Conservation (phyloP, 2,113 vertebrate genomes). For the Percina caprodes region DNA sequence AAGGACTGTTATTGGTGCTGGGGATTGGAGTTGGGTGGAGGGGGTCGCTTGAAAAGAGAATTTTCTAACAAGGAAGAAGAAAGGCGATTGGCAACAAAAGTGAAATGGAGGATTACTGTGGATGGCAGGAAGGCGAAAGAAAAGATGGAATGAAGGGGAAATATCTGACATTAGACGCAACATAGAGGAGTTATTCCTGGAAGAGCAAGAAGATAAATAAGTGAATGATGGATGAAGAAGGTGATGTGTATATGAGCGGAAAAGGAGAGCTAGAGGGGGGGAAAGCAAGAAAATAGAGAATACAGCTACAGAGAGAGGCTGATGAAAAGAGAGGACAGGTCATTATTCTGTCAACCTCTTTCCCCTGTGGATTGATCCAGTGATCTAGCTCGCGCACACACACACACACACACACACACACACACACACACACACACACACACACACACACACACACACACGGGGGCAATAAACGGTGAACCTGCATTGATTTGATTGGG, state of each 20-base stretch:
- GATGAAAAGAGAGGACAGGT: slow-evolving; percentile 62
- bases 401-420: slow-evolving; percentile 16
- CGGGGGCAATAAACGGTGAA: slow-evolving; percentile 37
- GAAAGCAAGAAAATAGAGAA: not conserved
- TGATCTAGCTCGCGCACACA: not conserved
- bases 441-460: slow-evolving; percentile 18
- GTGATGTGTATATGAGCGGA: slow-evolving; percentile 7
- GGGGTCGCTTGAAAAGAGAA: slow-evolving; percentile 57
- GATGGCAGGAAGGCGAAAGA: slow-evolving; percentile 32
- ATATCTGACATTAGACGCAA: slow-evolving; percentile 34
- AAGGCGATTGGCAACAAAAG: slow-evolving; percentile 54
- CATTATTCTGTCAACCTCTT: slow-evolving; percentile 67
- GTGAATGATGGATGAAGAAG: slow-evolving; percentile 20
- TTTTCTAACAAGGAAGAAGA: slow-evolving; percentile 44
- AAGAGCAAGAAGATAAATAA: slow-evolving; percentile 25
- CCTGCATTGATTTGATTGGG: slow-evolving; percentile 64
- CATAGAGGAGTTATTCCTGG: slow-evolving; percentile 53
- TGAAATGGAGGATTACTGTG: slow-evolving; percentile 39
- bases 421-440: slow-evolving; percentile 26
- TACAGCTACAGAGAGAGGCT: slow-evolving; percentile 11
- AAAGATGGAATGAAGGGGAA: slow-evolving; percentile 40
- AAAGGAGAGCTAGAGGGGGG: not conserved
- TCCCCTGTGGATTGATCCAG: slow-evolving; percentile 56
- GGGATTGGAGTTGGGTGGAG: slow-evolving; percentile 11
- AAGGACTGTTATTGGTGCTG: slow-evolving; percentile 56